Evolutionary conservation across 2,113 vertebrate species (phyloP), one percentile per base, ranked within the genome.

Genomic region (Corythornis vintsioides): DNA sequence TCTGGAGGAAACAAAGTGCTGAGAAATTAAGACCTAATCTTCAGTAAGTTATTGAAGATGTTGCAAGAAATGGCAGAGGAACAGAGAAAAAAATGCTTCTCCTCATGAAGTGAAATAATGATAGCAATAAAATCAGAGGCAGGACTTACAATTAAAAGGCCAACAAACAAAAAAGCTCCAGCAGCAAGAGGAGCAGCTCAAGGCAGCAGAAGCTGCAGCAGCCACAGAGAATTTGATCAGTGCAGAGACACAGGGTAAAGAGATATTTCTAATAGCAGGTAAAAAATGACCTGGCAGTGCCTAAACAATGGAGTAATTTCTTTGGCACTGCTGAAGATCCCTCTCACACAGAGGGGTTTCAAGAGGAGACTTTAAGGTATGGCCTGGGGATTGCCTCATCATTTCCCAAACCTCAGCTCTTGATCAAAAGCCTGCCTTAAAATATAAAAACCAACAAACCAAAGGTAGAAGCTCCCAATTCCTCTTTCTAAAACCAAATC

Each of bases 401-500:
- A 50, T 82, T 79, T 91, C 79, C 88, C 88, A 73, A 85, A 70
- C 72, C 82, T 80, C 47, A 89, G 59, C 67, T 59, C 82, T 73
- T 83, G 45, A 91, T 73, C 93, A 94, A 92, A 3, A 92, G 66
- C 70, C 52, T 65, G 78, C 55, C 59, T 86, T 28, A 60, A 85
- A 79, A 53, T 57, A 78, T 24, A 24, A 79, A 86, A 50, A 33
- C 14, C 25, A 17, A 38, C 16, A 48, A 70, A 19, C 33, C 17
- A 63, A 66, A 35, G 31, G 11, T 42, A 69, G 55, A 60, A 88
- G 86, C 83, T 77, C 47, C 85, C 90, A 89, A 92, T 94, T 92
- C 86, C 82, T 86, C 93, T 86, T 94, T 45, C 74, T 83, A 89
- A 94, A 92, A 63, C 64, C 91, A 94, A 95, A 95, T 94, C 85